Evolutionary conservation across 1,140 invertebrate genomes (phyloP).

Genomic region (Drosophila ironensis): DNA sequence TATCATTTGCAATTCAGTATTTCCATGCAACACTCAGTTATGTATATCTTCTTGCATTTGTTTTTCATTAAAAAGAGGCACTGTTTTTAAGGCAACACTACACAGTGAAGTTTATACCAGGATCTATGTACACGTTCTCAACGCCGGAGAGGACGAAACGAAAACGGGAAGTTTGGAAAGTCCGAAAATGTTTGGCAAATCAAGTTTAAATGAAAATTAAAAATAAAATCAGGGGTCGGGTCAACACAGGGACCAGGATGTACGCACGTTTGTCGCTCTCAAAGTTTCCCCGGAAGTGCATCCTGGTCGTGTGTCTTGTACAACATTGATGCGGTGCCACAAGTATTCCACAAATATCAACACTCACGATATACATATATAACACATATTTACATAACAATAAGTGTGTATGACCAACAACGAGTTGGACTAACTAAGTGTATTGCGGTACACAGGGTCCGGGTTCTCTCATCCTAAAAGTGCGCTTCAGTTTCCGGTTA

Average conservation of each 20-base stretch:
- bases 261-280: conserved; percentile 26
- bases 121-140: conserved; percentile 33
- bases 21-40: conserved; percentile 41
- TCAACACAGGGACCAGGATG: no score
- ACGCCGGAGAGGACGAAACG: conserved; percentile 4
- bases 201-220: no score
- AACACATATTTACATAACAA: background rate
- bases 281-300: no score
- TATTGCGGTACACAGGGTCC: background rate
- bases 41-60: conserved; percentile 35
- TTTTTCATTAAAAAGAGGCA: conserved; percentile 80
- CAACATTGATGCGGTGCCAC: conserved; percentile 18
- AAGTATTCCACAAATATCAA: background rate
- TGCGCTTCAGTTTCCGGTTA: background rate
- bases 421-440: background rate
- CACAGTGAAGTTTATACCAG: conserved; percentile 80
- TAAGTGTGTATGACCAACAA: background rate
- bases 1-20: conserved; percentile 43
- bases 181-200: conserved; percentile 61
- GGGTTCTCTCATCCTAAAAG: background rate
- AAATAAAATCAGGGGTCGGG: no score
- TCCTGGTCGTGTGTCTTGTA: background rate
- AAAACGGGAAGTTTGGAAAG: conserved; percentile 22
- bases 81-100: conserved; percentile 82
- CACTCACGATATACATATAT: background rate